These are phyloP conservation scores for Homarus americanus DNA, from an alignment of 1,140 invertebrate species.

Conservation along the genomic window DNA sequence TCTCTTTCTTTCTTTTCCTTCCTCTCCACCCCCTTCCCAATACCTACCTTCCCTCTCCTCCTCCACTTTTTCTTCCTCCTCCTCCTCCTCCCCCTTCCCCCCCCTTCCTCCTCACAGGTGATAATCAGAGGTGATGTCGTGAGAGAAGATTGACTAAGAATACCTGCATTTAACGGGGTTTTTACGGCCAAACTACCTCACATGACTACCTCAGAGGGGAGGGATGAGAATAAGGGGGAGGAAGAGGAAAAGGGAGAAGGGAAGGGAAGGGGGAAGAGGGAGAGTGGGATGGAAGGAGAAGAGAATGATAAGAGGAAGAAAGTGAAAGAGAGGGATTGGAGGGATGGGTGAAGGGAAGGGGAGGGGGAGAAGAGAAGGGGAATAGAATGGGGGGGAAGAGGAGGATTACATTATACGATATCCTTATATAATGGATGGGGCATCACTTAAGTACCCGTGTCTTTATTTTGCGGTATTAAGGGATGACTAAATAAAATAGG, in stretches of 20 bases:
- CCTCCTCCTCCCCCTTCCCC: neutral
- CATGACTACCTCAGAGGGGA: neutral
- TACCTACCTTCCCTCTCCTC: neutral
- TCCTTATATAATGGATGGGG: neutral
- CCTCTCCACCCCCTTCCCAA: neutral
- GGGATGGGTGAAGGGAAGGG: neutral
- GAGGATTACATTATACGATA: neutral
- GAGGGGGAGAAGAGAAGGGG: neutral
- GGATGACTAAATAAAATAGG: neutral
- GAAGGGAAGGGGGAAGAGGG: neutral
- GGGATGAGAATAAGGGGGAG: neutral
- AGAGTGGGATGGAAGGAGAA: neutral
- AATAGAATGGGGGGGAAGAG: neutral
- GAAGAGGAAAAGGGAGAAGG: neutral
- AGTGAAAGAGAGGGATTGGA: neutral
- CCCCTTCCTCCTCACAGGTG: neutral
- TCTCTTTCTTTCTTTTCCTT: neutral
- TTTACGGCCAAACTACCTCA: slow-evolving; percentile 37
- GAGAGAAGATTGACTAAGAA: slow-evolving; percentile 5
- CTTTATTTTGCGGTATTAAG: no score
- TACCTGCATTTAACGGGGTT: slow-evolving; percentile 27
- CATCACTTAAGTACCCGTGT: neutral
- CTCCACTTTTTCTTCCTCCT: neutral
- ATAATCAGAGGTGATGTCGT: slow-evolving; percentile 35
- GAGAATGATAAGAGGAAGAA: no score